Evolutionary conservation across 2,888 invertebrate species (phyloP), one percentile per base, ranked within the genome.

Genomic region (Meta bourneti): DNA sequence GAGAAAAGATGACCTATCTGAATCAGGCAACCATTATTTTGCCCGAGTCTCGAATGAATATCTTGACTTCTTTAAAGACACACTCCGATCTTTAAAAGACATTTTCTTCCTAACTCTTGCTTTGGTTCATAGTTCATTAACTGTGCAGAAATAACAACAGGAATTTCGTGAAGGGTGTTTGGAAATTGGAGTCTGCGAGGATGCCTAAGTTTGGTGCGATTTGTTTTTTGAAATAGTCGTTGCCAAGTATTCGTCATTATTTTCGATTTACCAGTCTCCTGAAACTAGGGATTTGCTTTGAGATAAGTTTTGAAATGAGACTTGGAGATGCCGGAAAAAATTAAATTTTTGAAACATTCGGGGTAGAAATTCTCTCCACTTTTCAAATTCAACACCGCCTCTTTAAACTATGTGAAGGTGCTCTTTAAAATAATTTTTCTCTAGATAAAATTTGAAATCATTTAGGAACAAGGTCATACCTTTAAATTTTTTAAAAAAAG

Each of bases 21-120:
- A 69, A 89, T 89, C 82, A 82, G 69, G 61, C 82, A 82, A 72
- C 83, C 89, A 89, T 89, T 89, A 89, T 78, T 89, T 89, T 77
- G 80, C 70, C 34, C 51, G 20, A n/a, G n/a, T n/a, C n/a, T n/a
- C n/a, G n/a, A n/a, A n/a, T n/a, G n/a, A 86, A 72, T 74, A 70
- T 77, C 54, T 82, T 80, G 89, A 79, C 78, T 89, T 84, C 71
- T 84, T n/a, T 77, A 78, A 77, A 82, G 82, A 82, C 51, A 89
- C 20, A 52, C 83, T 71, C 70, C 11, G 20, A 70, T 71, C 75
- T 71, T 61, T 71, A 83, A n/a, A 84, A 71, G 54, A 69, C 71
- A 61, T 69, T 70, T 48, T 61, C 61, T 61, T 61, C 6, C 54
- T 52, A 79, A 52, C 71, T 87, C 79, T 52, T 71, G 78, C 77